Base-by-base conservation (phyloP, 2,888 invertebrate species). In the Brachylomia viminalis region DNA sequence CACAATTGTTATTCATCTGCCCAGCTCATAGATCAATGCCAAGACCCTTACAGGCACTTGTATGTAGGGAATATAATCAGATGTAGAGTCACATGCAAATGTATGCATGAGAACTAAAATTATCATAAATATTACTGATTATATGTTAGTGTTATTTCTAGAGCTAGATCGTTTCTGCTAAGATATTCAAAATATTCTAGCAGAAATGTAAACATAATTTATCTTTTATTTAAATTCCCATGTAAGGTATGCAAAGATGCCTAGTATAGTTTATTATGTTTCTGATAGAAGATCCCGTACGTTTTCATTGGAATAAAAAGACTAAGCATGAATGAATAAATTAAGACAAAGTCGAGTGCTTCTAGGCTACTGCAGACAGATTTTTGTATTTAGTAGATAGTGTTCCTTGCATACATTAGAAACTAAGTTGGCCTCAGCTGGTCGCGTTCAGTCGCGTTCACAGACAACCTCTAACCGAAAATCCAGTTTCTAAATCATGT, bases 401-500 rank as follows among this genome's bases (percentile, higher is more conserved):
- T 20, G 1, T 61, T 5, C 23, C 27, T 49, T 30, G 30, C 45
- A 38, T 42, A 64, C 2, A 54, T 27, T 23, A 45, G 7, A 47
- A 47, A 38, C 20, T 33, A 17, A 10, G 42, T 77, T 27, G 52
- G 47, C 15, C 20, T 23, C 49, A 23, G 27, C n/a, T n/a, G n/a
- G 0, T 62, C n/a, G 58, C 64, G 64, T 47, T 69, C 52, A 59
- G 0, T 62, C n/a, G 58, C 64, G 64, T 47, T 69, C 52, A 59
- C 64, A 65, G 20, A 64, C 13, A 42, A 47, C 6, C 13, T 45
- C 10, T 49, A 15, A 59, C 61, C 45, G 59, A 66, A 58, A 78
- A 81, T 69, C 79, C 49, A 65, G 83, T 83, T 83, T 73, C 42
- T 13, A 49, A 69, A 83, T 79, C 56, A 66, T 74, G 47, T 54